Percentiles rank a stretch among this genome's conserved stretches.
phyloP scores from a whole-genome alignment of 1,140 invertebrate genomes.

The Aphelinus certus region DNA sequence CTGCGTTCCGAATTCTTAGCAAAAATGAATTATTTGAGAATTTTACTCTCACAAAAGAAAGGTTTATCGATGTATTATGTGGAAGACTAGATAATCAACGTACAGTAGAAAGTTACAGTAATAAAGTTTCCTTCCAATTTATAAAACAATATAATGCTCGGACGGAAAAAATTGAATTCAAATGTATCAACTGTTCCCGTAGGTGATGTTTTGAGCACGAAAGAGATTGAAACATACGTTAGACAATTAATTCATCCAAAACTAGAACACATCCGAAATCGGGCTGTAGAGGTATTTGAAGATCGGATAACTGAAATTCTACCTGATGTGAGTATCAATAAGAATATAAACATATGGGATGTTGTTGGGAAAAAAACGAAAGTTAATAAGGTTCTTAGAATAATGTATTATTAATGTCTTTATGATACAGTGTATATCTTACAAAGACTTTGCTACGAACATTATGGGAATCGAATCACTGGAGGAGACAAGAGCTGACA shows the following conservation, averaged over 20 bases:
- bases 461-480: conserved; percentile 52
- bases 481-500: conserved; percentile 38
- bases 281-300: too few species aligned
- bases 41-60: conserved; percentile 40
- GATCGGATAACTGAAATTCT: conserved; percentile 44
- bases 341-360: not conserved
- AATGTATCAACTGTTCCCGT: not conserved
- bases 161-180: too few species aligned
- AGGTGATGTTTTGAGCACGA: conserved; percentile 44
- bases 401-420: conserved; percentile 53
- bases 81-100: conserved; percentile 23
- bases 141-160: not conserved
- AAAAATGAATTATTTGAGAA: conserved; percentile 33
- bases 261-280: not conserved
- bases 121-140: not conserved
- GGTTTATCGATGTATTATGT: conserved; percentile 45
- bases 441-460: conserved; percentile 57
- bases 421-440: conserved; percentile 62
- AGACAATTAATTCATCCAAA: conserved; percentile 33
- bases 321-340: conserved; percentile 42
- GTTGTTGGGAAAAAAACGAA: conserved; percentile 31
- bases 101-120: not conserved
- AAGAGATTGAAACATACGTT: conserved; percentile 45
- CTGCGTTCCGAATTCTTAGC: conserved; percentile 46
- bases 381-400: conserved; percentile 46